Base-by-base conservation (phyloP, 2,113 vertebrate species). In the Tylochromis polylepis region DNA sequence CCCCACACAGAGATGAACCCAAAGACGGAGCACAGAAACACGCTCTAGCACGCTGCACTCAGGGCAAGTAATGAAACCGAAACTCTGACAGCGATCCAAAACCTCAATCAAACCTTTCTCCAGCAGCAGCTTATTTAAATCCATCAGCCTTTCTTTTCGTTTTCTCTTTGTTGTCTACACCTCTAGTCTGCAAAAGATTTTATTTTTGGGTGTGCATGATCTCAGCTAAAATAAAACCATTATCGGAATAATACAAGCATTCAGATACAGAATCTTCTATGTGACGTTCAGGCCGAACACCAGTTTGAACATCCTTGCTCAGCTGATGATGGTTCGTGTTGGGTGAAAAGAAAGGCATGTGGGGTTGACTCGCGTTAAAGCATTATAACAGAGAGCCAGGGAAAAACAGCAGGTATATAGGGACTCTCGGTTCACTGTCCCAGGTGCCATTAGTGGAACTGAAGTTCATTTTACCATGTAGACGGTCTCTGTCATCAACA, bases 1-100 rank as follows among this genome's bases (percentile, higher is more conserved):
- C 86, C 79, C 49, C 91, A 89, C 88, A 84, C 60, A 67, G 85
- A 89, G 85, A 89, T n/a, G 51, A 80, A 89, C 56, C 77, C 85
- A 78, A 55, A 86, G 56, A 78, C 20, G 3, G 18, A 29, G 57
- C 72, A 46, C 2, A 86, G 62, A 89, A 58, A 84, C 49, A 84
- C 22, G 58, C 10, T 53, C 18, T 56, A 15, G 34, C 55, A 22
- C 4, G 14, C 72, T 49, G 59, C 65, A 22, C 49, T 67, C 70
- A 58, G 67, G 38, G 3, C 51, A 82, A 83, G 65, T 85, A 85
- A 91, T 58, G 31, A 91, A 87, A 87, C 29, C 79, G 53, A 83
- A 57, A 85, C 22, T 49, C 79, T 53, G 81, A 79, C 58, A 77
- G 38, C n/a, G 70, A 91, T 59, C 41, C 67, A 67, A 79, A 75